phyloP scores from a whole-genome alignment of 2,113 vertebrate species.

The Mungos mungo region DNA sequence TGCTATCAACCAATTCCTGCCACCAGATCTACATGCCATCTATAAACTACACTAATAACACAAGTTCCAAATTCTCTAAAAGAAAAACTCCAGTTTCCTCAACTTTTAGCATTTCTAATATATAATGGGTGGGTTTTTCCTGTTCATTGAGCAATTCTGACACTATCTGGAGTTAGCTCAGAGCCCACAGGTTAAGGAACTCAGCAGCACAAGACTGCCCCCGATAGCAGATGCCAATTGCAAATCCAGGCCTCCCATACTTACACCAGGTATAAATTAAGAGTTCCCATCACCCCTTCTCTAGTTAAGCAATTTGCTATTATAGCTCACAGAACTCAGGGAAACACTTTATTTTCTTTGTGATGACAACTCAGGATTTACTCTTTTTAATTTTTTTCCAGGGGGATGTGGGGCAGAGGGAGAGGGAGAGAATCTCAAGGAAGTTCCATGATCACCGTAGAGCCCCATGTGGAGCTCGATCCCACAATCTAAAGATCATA shows the following conservation, averaged over 20 bases:
- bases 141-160: neutral
- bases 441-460: no score
- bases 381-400: no score
- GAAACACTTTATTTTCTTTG: neutral
- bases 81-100: neutral
- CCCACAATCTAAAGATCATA: no score
- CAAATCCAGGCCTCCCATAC: neutral
- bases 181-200: neutral
- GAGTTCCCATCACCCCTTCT: neutral
- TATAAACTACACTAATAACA: neutral
- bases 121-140: neutral
- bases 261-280: neutral
- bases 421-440: no score
- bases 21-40: neutral
- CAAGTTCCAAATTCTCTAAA: conserved; percentile 13
- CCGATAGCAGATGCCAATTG: neutral
- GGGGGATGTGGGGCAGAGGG: no score
- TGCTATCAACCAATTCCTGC: neutral
- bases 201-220: neutral
- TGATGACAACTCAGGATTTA: no score
- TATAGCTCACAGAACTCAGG: neutral
- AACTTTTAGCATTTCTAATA: neutral
- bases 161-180: neutral
- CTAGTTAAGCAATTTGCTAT: neutral
- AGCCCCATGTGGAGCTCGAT: no score